These are phyloP conservation scores for Acanthisitta chloris DNA, from an alignment of 2,113 vertebrate species.

Conservation along the genomic window DNA sequence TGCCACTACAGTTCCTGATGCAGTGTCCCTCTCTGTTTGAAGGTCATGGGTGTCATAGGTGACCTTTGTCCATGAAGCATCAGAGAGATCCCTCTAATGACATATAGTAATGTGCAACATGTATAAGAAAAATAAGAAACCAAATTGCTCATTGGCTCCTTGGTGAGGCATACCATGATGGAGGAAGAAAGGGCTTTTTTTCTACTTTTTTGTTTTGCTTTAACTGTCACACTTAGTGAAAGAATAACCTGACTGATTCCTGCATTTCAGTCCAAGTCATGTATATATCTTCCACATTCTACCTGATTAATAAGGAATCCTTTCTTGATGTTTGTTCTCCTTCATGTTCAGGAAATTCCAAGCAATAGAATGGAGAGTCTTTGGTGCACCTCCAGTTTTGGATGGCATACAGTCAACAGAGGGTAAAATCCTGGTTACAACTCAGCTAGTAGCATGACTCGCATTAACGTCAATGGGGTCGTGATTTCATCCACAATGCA, in stretches of 20 bases:
- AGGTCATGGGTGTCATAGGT: background rate
- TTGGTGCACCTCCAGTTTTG: background rate
- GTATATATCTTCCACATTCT: background rate
- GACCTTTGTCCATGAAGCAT: background rate
- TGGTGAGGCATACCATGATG: background rate
- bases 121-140: background rate
- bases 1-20: background rate
- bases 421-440: background rate
- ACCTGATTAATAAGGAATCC: background rate
- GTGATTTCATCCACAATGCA: background rate
- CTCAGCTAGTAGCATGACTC: background rate
- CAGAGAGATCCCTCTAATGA: background rate
- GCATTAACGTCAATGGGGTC: background rate
- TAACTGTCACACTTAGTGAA: background rate
- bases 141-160: accelerated
- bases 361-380: background rate
- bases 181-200: background rate
- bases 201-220: background rate
- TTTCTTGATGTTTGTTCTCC: background rate
- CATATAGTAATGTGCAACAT: background rate
- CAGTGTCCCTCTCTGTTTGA: background rate
- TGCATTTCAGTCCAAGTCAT: background rate
- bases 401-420: background rate
- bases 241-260: background rate
- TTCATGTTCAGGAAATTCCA: background rate